Base-by-base conservation (phyloP, 2,113 vertebrate genomes). In the Periophthalmus modestus region DNA sequence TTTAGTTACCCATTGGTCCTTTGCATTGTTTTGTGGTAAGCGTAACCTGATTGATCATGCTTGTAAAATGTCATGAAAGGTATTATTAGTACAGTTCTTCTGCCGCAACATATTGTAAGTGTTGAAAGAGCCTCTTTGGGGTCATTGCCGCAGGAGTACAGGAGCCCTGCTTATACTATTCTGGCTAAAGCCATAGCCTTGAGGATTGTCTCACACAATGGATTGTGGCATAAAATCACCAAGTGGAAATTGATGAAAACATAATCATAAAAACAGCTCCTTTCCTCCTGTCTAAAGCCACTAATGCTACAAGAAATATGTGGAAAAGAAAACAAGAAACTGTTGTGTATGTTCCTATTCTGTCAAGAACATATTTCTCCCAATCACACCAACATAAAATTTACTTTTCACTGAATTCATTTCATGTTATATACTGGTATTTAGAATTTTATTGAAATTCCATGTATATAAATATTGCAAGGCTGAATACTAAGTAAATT, bases 141-240 rank as follows among this genome's bases (percentile, higher is more conserved):
- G 43, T 76, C 79, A 77, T 70, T 69, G 69, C 66, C 73, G 52
- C 9, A 66, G 39, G 61, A 61, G 69, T 39, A 47, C 52, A 24
- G 24, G 23, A 58, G 55, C 46, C 46, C 4, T 47, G 66, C 18
- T 46, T 21, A 23, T 13, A 62, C 7, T 23, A 16, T 33, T 21
- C 5, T 36, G 15, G 5, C 52, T 46, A 15, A 21, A 24, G 52
- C 61, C 33, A 33, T 18, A 62, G 57, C 21, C 36, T 50, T 59
- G 39, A 70, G 50, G 50, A 14, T 57, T 69, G 48, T 19, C 55
- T 33, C 5, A 3, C 57, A 65, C 66, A 28, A 66, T 54, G 63
- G 36, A 33, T 47, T 16, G 47, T n/a, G 11, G 1, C 24, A 33
- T 69, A 23, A 69, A 78, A 62, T 68, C 43, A 63, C 12, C 52